Percentiles rank a stretch among this genome's conserved stretches.
phyloP scores from a whole-genome alignment of 2,113 vertebrate species.

The Phaethon lepturus region DNA sequence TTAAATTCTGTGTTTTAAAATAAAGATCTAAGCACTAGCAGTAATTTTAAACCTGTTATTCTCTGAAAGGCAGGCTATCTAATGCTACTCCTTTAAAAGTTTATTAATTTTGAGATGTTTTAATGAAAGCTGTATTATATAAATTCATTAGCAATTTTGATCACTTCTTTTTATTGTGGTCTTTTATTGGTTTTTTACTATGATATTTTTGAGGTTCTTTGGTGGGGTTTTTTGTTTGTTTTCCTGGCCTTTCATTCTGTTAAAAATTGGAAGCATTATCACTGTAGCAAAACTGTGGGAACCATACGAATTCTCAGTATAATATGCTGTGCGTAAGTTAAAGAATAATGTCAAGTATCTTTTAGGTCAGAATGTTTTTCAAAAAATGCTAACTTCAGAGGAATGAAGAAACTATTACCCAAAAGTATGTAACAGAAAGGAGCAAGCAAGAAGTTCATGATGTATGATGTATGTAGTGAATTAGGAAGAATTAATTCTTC shows the following conservation, averaged over 20 bases:
- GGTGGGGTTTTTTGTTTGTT: neutral
- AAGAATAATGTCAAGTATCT: neutral
- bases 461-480: neutral
- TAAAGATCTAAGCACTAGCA: neutral
- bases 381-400: neutral
- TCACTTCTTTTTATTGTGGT: neutral
- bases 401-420: neutral
- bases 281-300: neutral
- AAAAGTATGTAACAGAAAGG: neutral
- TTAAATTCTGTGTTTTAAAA: neutral
- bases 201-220: fast-evolving
- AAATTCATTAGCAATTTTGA: neutral
- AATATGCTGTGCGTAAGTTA: neutral
- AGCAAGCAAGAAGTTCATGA: neutral
- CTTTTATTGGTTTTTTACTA: neutral
- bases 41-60: neutral
- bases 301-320: neutral
- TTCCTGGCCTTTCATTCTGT: neutral
- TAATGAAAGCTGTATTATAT: neutral
- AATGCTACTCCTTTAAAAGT: neutral
- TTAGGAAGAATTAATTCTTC: neutral
- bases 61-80: neutral
- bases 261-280: neutral
- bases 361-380: neutral
- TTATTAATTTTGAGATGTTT: neutral